Base-by-base conservation (phyloP, 2,113 vertebrate species). In the Gymnorhina tibicen region DNA sequence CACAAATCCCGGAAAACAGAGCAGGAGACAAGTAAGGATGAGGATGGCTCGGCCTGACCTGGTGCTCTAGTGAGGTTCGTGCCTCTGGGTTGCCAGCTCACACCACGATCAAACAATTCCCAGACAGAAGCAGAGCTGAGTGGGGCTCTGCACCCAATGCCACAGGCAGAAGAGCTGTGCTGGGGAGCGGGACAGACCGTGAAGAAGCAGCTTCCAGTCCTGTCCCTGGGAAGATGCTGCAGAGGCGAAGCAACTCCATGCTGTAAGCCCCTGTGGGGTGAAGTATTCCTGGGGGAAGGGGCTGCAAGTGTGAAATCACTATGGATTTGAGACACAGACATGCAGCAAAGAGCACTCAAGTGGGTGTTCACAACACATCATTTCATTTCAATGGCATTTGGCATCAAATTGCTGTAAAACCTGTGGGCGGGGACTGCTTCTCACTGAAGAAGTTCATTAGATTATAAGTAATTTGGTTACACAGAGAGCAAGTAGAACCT, bases 361-460 rank as follows among this genome's bases (percentile, higher is more conserved):
- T 95, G 92, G 92, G 79, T 87, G 92, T 96, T 95, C 92, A 74
- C 83, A 64, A 39, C 59, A 59, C 87, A 80, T 77, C 42, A 13
- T 86, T 90, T 73, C 13, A 9, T 95, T 96, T 91, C 92, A 56
- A 33, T 27, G 91, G 93, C 95, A 93, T 95, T 96, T 94, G 81
- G 80, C 83, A 92, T 46, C 76, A 64, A 77, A 95, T 77, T 72
- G 85, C 88, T 96, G 76, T 56, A 96, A 96, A 96, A 84, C 73
- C 83, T 62, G 96, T 92, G 95, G 96, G 93, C 3, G 88, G 95
- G 91, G 92, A 93, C 69, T 49, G 73, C 76, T 95, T 86, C 92
- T 94, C 90, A 88, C 92, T 39, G 39, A 74, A 89, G 79, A 93
- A 94, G 92, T 97, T 96, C 93, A 96, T 97, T 93, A 96, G 92